Percentiles rank a stretch among this genome's conserved stretches.
Conservation (phyloP, 1,140 invertebrate genomes). For the Cryptotermes secundus region DNA sequence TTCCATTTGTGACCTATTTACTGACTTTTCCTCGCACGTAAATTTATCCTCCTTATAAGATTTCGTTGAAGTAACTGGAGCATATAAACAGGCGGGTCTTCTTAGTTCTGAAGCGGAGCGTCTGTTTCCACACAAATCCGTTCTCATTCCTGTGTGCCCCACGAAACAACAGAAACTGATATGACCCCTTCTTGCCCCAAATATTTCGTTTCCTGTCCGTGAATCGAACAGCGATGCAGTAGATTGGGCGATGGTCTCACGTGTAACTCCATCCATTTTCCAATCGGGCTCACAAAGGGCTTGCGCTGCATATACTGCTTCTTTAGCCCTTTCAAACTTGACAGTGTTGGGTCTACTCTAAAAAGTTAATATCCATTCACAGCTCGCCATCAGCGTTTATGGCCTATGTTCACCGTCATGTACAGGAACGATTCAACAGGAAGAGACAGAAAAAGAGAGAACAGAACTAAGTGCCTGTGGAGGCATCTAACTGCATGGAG, state of each 20-base stretch:
- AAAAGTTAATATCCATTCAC: background rate
- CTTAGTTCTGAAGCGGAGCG: no score
- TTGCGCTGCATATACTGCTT: background rate
- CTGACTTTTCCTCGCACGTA: no score
- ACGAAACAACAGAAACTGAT: background rate
- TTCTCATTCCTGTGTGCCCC: no score
- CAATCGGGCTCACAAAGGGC: background rate
- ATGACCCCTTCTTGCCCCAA: background rate
- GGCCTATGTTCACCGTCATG: background rate
- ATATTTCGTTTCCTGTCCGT: background rate
- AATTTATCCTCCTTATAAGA: no score
- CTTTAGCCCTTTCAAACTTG: background rate
- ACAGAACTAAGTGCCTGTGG: background rate
- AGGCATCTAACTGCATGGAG: no score
- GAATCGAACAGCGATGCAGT: background rate
- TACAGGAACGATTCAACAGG: background rate
- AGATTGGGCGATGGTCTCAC: background rate
- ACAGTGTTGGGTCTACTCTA: background rate
- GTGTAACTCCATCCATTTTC: background rate
- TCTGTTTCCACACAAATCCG: no score
- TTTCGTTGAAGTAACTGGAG: no score
- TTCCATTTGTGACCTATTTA: no score
- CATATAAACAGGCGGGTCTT: no score
- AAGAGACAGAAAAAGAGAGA: background rate
- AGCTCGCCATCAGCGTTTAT: background rate